These are phyloP conservation scores for Cariama cristata DNA, from an alignment of 2,113 vertebrate genomes.

Conservation along the genomic window DNA sequence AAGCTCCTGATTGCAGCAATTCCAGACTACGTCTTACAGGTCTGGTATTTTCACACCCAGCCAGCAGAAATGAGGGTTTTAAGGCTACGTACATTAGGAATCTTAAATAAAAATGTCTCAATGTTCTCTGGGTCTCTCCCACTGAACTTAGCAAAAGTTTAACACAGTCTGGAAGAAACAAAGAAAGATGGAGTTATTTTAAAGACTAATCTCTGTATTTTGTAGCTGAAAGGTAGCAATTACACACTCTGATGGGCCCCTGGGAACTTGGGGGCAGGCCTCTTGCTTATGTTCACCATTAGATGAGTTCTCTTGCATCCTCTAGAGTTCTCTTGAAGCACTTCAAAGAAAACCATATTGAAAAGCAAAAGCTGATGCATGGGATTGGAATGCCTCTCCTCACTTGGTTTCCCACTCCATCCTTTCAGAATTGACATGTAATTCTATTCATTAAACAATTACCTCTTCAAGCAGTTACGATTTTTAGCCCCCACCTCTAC, in stretches of 20 bases:
- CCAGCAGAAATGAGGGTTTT: background rate
- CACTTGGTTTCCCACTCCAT: background rate
- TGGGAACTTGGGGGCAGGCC: background rate
- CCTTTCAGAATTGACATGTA: background rate
- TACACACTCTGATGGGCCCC: background rate
- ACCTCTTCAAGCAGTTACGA: background rate
- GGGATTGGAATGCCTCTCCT: background rate
- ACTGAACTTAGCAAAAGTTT: background rate
- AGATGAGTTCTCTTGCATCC: background rate
- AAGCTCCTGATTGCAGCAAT: background rate
- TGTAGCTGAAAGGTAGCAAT: background rate
- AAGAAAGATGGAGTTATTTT: background rate
- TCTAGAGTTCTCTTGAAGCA: background rate
- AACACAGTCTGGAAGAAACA: background rate
- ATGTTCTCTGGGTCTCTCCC: background rate
- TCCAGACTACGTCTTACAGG: background rate
- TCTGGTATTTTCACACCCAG: background rate
- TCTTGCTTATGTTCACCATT: background rate
- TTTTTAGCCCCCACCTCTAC: background rate
- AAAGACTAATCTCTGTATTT: background rate
- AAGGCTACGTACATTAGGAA: background rate
- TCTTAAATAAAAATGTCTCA: background rate
- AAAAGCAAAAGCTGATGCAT: background rate
- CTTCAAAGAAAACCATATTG: background rate
- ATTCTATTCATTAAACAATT: background rate